Evolutionary conservation across 1,140 invertebrate genomes (phyloP), one percentile per base, ranked within the genome.

Genomic region (Papilio machaon): DNA sequence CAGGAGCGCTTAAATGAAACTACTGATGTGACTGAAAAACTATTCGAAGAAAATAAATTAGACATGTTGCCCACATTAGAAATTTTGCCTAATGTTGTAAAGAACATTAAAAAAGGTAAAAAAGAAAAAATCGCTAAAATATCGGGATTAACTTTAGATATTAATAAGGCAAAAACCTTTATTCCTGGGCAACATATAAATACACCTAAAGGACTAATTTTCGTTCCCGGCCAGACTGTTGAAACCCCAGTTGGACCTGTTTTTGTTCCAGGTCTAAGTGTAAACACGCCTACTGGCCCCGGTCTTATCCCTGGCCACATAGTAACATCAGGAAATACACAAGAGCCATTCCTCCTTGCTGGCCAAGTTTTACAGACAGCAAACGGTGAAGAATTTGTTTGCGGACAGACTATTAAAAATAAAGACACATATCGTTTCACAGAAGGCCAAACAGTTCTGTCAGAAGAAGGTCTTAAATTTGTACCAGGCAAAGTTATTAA

Each of bases 141-240:
- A 47, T 95, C 96, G 46, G 96, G 96, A 67, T 90, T 97, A 2
- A 96, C 96, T 67, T 88, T 97, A 43, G 96, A 96, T 84, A 95
- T 97, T 81, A 95, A 96, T 52, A 95, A 95, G 82, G 95, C 95
- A 17, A 95, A 96, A 82, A 95, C 95, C 85, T 97, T 97, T 88
- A 88, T 97, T 47, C 95, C 95, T 35, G 97, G 97, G 2, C 96
- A 97, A 95, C 96, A 96, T 76, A 91, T 97, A n/a, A 95, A 96
- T 54, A 97, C 97, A 0, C 96, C 96, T 74, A 95, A 95, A 79
- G 97, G 97, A 6, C 94, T 95, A 74, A 89, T 97, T 46, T 97
- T 97, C 89, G 95, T 97, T 9, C 97, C 97, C 3, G 97, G 97
- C 35, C 96, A 97, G 91, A 97, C 97, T 10, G 91, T 97, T n/a